A percentile compares a stretch with the other conserved stretches of the same genome.
phyloP scores from a whole-genome alignment of 2,888 invertebrate genomes.

The Branchipolynoe longqiensis region DNA sequence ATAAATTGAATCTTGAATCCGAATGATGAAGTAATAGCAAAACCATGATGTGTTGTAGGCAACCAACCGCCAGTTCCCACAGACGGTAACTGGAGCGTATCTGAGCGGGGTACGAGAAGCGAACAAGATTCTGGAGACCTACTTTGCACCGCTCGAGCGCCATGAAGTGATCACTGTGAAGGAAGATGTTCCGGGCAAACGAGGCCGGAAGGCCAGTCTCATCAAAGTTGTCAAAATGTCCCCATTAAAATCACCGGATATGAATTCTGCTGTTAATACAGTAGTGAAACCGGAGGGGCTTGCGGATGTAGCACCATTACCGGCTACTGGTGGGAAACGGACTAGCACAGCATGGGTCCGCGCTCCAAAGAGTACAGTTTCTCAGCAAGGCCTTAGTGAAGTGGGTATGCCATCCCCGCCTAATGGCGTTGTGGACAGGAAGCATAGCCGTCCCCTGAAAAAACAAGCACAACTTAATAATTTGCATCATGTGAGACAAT shows the following conservation, averaged over 20 bases:
- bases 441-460: background rate
- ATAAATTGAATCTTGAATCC: no score
- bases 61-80: constrained; percentile 82
- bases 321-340: background rate
- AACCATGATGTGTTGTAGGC: constrained; percentile 81
- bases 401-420: background rate
- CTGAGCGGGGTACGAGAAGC: constrained; percentile 82
- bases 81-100: constrained; percentile 83
- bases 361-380: background rate
- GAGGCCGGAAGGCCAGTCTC: constrained; percentile 32
- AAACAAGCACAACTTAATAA: background rate
- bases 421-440: background rate
- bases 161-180: constrained; percentile 38
- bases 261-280: background rate
- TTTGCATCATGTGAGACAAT: background rate
- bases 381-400: background rate
- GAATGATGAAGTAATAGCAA: no score
- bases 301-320: background rate
- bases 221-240: constrained; percentile 45
- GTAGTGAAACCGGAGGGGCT: background rate
- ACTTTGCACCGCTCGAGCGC: constrained; percentile 9
- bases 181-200: constrained; percentile 30
- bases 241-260: background rate
- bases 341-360: constrained; percentile 43
- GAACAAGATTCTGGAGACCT: constrained; percentile 70